A percentile compares a stretch with the other conserved stretches of the same genome.
These are phyloP conservation scores for Leguminivora glycinivorella DNA, from an alignment of 1,140 invertebrate species.

Conservation along the genomic window DNA sequence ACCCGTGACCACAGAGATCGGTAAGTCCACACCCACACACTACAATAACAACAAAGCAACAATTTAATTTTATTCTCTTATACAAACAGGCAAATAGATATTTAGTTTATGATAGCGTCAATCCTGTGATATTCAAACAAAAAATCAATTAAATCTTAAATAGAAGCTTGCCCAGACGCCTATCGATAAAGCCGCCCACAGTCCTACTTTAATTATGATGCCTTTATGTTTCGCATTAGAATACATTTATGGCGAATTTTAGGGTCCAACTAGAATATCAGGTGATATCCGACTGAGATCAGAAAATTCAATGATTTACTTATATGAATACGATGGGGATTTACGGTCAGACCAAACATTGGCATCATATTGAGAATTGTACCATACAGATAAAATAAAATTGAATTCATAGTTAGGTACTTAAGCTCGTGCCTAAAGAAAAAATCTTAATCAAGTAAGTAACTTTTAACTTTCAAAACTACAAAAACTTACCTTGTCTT, in stretches of 20 bases:
- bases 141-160: constrained; percentile 53
- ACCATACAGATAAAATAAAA: background rate
- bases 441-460: background rate
- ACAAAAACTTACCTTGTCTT: background rate
- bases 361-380: too few relatives aligned
- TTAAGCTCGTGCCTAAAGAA: background rate
- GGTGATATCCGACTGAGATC: background rate
- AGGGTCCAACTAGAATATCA: constrained; percentile 25
- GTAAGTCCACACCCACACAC: constrained; percentile 43
- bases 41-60: background rate
- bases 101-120: constrained; percentile 13
- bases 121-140: constrained; percentile 32
- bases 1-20: constrained; percentile 68
- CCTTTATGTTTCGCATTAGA: constrained; percentile 52
- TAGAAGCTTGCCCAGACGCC: constrained; percentile 60
- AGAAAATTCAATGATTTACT: background rate
- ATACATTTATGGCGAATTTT: constrained; percentile 51
- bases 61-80: background rate
- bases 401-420: too few relatives aligned
- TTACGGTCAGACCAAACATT: background rate
- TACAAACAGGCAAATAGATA: background rate
- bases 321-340: background rate
- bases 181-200: constrained; percentile 55
- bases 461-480: background rate
- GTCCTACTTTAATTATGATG: constrained; percentile 57